These are phyloP conservation scores for Drosophila mimica DNA, from an alignment of 2,888 invertebrate species.

Conservation along the genomic window DNA sequence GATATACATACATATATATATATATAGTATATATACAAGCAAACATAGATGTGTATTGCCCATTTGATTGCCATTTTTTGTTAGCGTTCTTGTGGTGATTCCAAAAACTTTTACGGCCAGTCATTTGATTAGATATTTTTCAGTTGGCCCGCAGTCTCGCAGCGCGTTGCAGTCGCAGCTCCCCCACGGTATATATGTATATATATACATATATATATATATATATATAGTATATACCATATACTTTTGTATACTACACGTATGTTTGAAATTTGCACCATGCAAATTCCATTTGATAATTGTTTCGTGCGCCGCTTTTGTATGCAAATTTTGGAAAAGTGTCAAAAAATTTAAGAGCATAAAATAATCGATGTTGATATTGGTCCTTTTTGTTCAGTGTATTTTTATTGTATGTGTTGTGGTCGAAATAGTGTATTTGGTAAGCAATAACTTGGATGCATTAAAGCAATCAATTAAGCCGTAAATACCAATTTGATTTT, in stretches of 20 bases:
- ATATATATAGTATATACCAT: neutral
- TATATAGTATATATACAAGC: neutral
- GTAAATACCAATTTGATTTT: conserved; percentile 55
- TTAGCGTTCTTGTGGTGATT: conserved; percentile 29
- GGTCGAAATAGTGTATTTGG: conserved; percentile 29
- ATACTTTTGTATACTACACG: neutral
- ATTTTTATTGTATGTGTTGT: conserved; percentile 9
- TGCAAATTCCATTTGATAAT: conserved; percentile 55
- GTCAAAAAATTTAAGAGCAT: conserved; percentile 27
- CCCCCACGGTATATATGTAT: conserved; percentile 6
- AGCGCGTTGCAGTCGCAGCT: conserved; percentile 50
- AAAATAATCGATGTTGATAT: conserved; percentile 19
- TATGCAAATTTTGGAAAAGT: conserved; percentile 50
- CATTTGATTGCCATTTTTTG: conserved; percentile 44
- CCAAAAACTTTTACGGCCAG: conserved; percentile 42
- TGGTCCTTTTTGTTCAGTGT: conserved; percentile 11
- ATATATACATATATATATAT: neutral
- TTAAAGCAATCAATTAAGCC: conserved; percentile 56
- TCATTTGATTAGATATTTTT: conserved; percentile 51
- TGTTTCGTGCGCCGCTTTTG: conserved; percentile 45
- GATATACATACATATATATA: neutral
- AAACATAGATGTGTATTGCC: neutral
- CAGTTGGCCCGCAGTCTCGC: conserved; percentile 54
- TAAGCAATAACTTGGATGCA: conserved; percentile 42
- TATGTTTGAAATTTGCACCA: conserved; percentile 22